phyloP scores from a whole-genome alignment of 2,113 vertebrate species.

The Scytalopus superciliaris region DNA sequence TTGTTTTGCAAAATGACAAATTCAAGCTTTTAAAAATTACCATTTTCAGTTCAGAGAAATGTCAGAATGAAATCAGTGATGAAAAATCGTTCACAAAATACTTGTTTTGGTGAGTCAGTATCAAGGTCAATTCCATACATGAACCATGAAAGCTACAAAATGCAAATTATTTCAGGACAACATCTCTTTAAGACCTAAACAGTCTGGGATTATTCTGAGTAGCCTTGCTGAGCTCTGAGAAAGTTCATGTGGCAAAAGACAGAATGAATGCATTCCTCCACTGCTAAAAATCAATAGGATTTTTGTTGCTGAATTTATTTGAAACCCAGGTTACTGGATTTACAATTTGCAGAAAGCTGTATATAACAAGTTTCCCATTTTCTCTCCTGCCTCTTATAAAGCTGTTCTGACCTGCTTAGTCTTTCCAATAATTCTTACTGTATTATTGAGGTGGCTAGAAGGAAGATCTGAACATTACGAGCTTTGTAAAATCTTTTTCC shows the following conservation, averaged over 20 bases:
- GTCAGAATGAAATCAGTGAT: background rate
- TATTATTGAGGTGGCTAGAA: background rate
- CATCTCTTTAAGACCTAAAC: background rate
- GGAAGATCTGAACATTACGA: background rate
- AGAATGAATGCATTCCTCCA: background rate
- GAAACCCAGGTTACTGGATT: background rate
- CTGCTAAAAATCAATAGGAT: background rate
- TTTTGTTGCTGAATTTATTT: constrained; percentile 7
- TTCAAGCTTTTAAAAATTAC: background rate
- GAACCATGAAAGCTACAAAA: background rate
- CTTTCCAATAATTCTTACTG: background rate
- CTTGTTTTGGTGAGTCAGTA: background rate
- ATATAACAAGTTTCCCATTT: background rate
- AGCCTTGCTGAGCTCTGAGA: background rate
- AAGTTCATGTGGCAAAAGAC: background rate
- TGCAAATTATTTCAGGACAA: background rate
- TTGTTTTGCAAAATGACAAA: background rate
- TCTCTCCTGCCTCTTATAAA: background rate
- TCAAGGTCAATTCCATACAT: background rate
- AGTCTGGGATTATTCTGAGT: background rate
- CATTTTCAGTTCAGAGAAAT: background rate
- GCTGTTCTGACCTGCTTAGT: background rate
- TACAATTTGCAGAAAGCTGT: background rate
- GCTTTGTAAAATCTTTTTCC: constrained; percentile 10
- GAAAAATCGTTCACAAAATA: background rate